Conservation (phyloP, 2,888 invertebrate species). For the Cantharis flavilabris region DNA sequence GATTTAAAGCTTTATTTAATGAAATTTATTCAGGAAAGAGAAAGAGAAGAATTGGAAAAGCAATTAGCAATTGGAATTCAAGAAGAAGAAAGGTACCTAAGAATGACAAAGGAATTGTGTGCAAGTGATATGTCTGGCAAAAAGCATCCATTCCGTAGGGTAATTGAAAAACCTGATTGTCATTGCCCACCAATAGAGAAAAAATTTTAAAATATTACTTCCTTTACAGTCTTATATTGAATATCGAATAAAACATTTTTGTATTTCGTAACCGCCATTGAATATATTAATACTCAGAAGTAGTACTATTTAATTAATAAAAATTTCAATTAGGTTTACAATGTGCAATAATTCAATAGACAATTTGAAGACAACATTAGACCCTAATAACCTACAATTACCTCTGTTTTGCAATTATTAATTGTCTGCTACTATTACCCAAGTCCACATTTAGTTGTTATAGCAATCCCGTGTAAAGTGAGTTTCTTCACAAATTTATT, state of each 20-base stretch:
- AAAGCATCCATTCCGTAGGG: conserved; percentile 50
- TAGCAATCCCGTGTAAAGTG: neutral
- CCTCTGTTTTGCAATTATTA: neutral
- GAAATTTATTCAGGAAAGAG: conserved; percentile 41
- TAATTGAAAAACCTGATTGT: conserved; percentile 47
- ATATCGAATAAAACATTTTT: neutral
- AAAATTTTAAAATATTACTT: neutral
- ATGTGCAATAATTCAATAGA: neutral
- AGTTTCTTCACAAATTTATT: conserved; percentile 4
- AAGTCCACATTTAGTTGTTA: neutral
- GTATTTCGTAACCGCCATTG: neutral
- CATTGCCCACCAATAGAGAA: conserved; percentile 35
- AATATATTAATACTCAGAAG: neutral
- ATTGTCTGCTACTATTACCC: conserved; percentile 1
- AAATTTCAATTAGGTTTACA: neutral
- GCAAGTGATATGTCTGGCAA: conserved; percentile 31
- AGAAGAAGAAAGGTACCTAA: conserved; percentile 48
- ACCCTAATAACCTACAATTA: neutral
- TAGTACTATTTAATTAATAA: neutral
- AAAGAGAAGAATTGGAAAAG: conserved; percentile 46
- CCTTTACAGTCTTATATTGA: neutral
- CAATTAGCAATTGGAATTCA: conserved; percentile 44
- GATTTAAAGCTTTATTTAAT: neutral
- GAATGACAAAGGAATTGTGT: conserved; percentile 44
- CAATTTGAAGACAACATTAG: neutral